Percentiles rank a stretch among this genome's conserved stretches.
Conservation (phyloP, 1,140 invertebrate species). For the Drosophila mayri region DNA sequence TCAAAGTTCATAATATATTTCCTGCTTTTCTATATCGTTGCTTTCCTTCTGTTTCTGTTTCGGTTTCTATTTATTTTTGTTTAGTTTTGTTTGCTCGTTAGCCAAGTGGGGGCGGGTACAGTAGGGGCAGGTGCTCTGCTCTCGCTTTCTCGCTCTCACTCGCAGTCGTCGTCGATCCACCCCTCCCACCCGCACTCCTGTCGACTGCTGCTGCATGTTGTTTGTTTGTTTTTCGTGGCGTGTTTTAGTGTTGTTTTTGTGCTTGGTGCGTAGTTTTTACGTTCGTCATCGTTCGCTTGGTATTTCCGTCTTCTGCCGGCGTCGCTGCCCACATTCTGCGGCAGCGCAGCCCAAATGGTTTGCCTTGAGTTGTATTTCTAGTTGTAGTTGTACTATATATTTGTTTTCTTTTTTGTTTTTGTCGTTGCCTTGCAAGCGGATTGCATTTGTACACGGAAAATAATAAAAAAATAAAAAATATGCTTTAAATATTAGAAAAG, state of each 20-base stretch:
- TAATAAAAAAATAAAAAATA: not conserved
- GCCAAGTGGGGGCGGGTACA: constrained; percentile 29
- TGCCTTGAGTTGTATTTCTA: constrained; percentile 62
- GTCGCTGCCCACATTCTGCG: constrained; percentile 35
- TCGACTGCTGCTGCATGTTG: constrained; percentile 45
- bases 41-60: constrained; percentile 46
- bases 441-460: constrained; percentile 58
- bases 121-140: constrained; percentile 66
- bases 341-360: constrained; percentile 41
- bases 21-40: constrained; percentile 50
- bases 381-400: constrained; percentile 58
- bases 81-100: constrained; percentile 83
- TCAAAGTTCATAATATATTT: constrained; percentile 50
- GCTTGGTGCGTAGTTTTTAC: constrained; percentile 81
- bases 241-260: constrained; percentile 76
- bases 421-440: constrained; percentile 57
- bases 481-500: not conserved
- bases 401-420: constrained; percentile 59
- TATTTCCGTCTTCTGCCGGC: constrained; percentile 78
- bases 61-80: constrained; percentile 73
- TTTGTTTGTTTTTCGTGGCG: constrained; percentile 82
- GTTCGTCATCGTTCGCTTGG: constrained; percentile 80
- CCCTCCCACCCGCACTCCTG: constrained; percentile 12
- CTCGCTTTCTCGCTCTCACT: constrained; percentile 18
- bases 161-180: constrained; percentile 5